Conservation (phyloP, 2,888 invertebrate species). For the Morpho helenor region DNA sequence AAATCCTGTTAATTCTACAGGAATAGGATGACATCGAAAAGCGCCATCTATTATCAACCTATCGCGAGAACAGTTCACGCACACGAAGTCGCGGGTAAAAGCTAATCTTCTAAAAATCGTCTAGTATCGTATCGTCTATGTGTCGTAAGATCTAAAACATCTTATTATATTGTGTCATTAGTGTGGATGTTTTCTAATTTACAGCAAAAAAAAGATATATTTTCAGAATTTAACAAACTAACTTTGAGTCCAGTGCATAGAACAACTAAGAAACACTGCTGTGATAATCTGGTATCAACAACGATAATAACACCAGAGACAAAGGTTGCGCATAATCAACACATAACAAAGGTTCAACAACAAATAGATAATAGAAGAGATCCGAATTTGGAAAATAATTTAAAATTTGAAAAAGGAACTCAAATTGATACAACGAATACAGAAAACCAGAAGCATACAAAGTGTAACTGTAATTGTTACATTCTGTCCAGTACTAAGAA, state of each 20-base stretch:
- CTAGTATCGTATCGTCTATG: no score
- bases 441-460: slow-evolving; percentile 21
- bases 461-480: slow-evolving; percentile 45
- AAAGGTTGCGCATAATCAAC: slow-evolving; percentile 20
- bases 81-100: no score
- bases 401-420: not conserved
- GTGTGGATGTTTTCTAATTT: not conserved
- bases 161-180: no score
- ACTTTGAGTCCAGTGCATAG: slow-evolving; percentile 32
- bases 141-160: no score
- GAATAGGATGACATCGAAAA: no score
- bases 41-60: no score
- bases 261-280: slow-evolving; percentile 43
- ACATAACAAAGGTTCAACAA: slow-evolving; percentile 18
- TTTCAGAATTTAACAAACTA: slow-evolving; percentile 51
- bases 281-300: slow-evolving; percentile 32
- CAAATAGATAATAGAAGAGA: slow-evolving; percentile 8
- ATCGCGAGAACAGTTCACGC: no score
- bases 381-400: slow-evolving; percentile 15
- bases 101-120: no score
- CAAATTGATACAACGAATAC: slow-evolving; percentile 12
- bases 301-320: slow-evolving; percentile 30
- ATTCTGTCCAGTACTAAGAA: slow-evolving; percentile 25
- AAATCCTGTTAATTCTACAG: no score
- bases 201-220: slow-evolving; percentile 68